Percentiles rank a stretch among this genome's conserved stretches.
Evolutionary conservation across 92 coral and sea anemone species (phyloP).

Genomic region (Chrysogorgia sp.): DNA sequence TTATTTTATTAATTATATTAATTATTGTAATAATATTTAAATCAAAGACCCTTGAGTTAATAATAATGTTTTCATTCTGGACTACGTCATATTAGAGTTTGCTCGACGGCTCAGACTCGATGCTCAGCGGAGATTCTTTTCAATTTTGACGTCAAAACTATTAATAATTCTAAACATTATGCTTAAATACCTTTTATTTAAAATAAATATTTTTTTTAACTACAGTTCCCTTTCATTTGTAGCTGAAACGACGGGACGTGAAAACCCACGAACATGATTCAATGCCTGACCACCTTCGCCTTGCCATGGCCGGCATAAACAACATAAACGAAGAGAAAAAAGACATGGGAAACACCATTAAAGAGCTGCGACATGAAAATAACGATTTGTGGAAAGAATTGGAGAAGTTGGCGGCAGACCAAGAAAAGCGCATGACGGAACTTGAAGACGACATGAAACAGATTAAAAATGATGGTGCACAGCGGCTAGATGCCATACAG

Average conservation of each 20-base stretch:
- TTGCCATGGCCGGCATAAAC: neutral
- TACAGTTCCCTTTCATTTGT: neutral
- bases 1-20: too few species aligned
- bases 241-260: neutral
- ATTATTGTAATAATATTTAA: too few species aligned
- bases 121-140: too few species aligned
- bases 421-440: neutral
- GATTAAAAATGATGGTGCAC: neutral
- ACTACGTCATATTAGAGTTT: too few species aligned
- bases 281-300: neutral
- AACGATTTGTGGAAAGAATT: neutral
- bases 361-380: neutral
- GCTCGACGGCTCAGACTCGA: too few species aligned
- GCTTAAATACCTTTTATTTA: too few species aligned
- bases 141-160: too few species aligned
- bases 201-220: too few species aligned
- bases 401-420: neutral
- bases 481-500: neutral
- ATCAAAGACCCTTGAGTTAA: too few species aligned
- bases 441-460: neutral
- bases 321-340: neutral
- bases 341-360: neutral
- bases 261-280: neutral
- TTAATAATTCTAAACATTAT: too few species aligned
- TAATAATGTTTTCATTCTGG: too few species aligned